Evolutionary conservation across 2,797 vertebrate genomes (phyloP), one percentile per base, ranked within the genome.

Genomic region (Pogonophryne albipinna): DNA sequence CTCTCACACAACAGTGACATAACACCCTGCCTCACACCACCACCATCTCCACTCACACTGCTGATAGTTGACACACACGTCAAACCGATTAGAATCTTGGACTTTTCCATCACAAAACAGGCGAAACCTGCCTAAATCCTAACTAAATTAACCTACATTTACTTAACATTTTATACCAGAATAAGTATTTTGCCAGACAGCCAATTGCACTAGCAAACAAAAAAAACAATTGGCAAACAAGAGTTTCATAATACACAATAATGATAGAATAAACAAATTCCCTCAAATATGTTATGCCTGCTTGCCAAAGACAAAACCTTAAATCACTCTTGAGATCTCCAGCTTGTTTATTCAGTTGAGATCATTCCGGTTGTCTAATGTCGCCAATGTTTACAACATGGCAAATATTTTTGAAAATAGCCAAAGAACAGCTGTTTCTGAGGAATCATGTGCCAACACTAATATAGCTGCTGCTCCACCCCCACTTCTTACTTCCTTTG

Each of bases 271-370:
- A 63, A 66, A 79, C 19, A 45, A n/a, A 75, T n/a, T 50, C 27
- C n/a, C 34, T 23, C 4, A 34, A 46, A 46, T 57, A 70, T 67
- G 49, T 14, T 59, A 27, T 19, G 38, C 74, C 61, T 50, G 34
- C 55, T 65, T 5, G 42, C 34, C 55, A 14, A 56, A 46, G 17
- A 77, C 49, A 10, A 58, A 73, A 9, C 47, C 51, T 27, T 16
- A 7, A 7, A 74, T 60, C 46, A 19, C 61, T 51, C n/a, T 63
- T 13, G 63, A 67, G 42, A 68, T 63, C 46, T 44, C 31, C n/a
- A 7, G 57, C 46, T 68, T 86, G 82, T 87, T 90, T 79, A 79
- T 71, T 79, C 83, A 87, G 86, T 82, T 83, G 79, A 86, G 42
- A 44, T 80, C 64, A 66, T 71, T 81, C 65, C 78, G 71, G 45